Conservation (phyloP, 1,140 invertebrate genomes). For the Ruditapes philippinarum region DNA sequence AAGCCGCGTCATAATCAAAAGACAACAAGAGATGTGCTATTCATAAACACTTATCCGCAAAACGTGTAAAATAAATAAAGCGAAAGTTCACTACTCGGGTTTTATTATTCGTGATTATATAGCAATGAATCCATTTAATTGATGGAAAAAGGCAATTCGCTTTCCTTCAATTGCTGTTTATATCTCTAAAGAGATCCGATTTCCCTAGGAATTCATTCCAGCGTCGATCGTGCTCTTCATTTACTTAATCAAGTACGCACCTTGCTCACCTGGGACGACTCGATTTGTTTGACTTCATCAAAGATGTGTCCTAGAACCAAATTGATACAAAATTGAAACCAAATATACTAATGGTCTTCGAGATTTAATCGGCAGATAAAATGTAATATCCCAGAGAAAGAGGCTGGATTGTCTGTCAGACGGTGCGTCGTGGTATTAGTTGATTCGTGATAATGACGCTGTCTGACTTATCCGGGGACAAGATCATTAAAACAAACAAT, state of each 20-base stretch:
- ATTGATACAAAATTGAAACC: slow-evolving; percentile 65
- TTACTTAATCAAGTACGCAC: slow-evolving; percentile 59
- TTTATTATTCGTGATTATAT: slow-evolving; percentile 54
- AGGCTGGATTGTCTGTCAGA: slow-evolving; percentile 15
- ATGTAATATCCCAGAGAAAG: slow-evolving; percentile 33
- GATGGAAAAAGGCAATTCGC: slow-evolving; percentile 60
- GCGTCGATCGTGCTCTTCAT: slow-evolving; percentile 23
- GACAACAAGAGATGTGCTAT: background rate
- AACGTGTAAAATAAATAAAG: slow-evolving; percentile 41
- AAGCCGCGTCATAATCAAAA: slow-evolving; percentile 6
- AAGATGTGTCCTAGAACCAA: slow-evolving; percentile 60
- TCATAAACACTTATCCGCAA: slow-evolving; percentile 26
- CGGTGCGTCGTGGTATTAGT: slow-evolving; percentile 50
- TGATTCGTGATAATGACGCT: slow-evolving; percentile 49
- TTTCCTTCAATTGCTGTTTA: slow-evolving; percentile 46
- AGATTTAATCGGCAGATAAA: slow-evolving; percentile 55
- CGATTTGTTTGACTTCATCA: slow-evolving; percentile 60
- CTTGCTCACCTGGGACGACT: slow-evolving; percentile 56
- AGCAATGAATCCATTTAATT: slow-evolving; percentile 52
- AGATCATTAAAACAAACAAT: slow-evolving; percentile 57
- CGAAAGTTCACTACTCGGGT: slow-evolving; percentile 11
- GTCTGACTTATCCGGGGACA: slow-evolving; percentile 34
- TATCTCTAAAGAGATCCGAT: slow-evolving; percentile 50
- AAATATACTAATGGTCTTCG: slow-evolving; percentile 61
- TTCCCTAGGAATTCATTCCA: slow-evolving; percentile 50